Base-by-base conservation (phyloP, 2,113 vertebrate genomes). In the Chroicocephalus ridibundus region DNA sequence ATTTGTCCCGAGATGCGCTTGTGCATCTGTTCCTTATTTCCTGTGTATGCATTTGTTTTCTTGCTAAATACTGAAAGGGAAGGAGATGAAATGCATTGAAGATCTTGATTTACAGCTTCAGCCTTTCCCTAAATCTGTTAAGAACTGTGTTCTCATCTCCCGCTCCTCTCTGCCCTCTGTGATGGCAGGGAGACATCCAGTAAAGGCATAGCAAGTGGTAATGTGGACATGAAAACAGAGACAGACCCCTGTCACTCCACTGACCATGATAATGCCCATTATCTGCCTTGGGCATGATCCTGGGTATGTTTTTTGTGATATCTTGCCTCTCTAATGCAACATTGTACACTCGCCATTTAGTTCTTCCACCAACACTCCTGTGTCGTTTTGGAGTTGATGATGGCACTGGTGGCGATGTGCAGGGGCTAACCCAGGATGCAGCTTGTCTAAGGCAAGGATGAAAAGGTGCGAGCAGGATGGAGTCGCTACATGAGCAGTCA, bases 1-100 rank as follows among this genome's bases (percentile, higher is more conserved):
- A 91, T 91, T 80, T 93, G 91, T 89, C 86, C 77, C 62, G 36
- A 65, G 83, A 96, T 94, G 86, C 0, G 58, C 70, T 70, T 58
- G 61, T 0, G 29, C 95, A 96, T 95, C 95, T 96, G 97, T 96
- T 97, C 94, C 49, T 91, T 92, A 95, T 96, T 97, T 96, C 96
- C 97, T 94, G 81, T 76, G 74, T 42, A 82, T 87, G 95, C 69
- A 57, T 94, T 95, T 94, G 82, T 92, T 87, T 95, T 95, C 88
- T 94, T 84, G 82, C 38, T 94, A 91, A 88, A 79, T 82, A 46
- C 58, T 75, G 57, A 86, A 92, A 92, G 69, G 47, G 54, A 86
- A 84, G 74, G 88, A 95, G 94, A 90, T 94, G 80, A 97, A 94
- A 95, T 87, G 44, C 66, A 93, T 85, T 92, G 91, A 96, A 92